Base-by-base conservation (phyloP, 2,888 invertebrate species). In the Sarcophaga rosellei region DNA sequence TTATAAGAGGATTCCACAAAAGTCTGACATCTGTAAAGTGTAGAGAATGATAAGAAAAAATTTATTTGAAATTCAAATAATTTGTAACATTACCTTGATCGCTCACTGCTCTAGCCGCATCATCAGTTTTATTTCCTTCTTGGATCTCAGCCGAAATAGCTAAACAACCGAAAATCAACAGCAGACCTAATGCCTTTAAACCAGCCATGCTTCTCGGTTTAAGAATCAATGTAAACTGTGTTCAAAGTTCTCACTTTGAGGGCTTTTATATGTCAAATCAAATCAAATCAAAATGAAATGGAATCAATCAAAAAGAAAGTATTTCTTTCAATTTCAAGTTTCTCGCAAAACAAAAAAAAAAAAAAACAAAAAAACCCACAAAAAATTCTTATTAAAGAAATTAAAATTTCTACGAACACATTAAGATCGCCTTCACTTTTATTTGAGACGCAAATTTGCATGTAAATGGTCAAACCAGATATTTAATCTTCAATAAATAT, bases 221-320 rank as follows among this genome's bases (percentile, higher is more conserved):
- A 23, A 8, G 17, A 3, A 17, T 47, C 1, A 47, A 62, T 11
- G 35, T 1, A 70, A 20, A 47, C 62, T 62, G 63, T 65, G 8
- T 10, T n/a, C 3, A 44, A 8, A 6, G 6, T 17, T 66, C 35
- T 44, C 6, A 15, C 3, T 11, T n/a, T 20, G n/a, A 61, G 0
- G 6, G 44, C 25, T n/a, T 44, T 44, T 66, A 44, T 66, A 66
- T 66, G 20, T n/a, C 35, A 66, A 66, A 66, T 35, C n/a, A 15
- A 45, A 4, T 4, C 35, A 35, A 10, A 35, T 35, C 35, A 35
- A 35, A 35, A 35, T 35, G 6, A n/a, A 35, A n/a, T 45, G 3
- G 2, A 44, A 66, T 66, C 44, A 66, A 17, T 44, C 44, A 66
- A 66, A 66, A 44, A 66, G 44, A 66, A 66, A 66, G 44, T 66